These are phyloP conservation scores for Fistularia tabacaria DNA, from an alignment of 2,797 vertebrate species.

Conservation along the genomic window DNA sequence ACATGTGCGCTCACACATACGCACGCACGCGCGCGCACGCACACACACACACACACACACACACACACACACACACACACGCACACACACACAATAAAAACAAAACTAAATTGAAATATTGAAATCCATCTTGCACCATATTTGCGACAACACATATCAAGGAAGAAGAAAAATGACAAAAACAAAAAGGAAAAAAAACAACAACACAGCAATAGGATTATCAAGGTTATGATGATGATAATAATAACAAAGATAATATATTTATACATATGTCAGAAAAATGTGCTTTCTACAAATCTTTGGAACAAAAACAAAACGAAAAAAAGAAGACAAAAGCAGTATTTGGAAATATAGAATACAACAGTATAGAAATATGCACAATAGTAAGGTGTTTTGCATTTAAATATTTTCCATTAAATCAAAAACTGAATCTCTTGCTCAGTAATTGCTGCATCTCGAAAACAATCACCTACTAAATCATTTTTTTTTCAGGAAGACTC, in stretches of 20 bases:
- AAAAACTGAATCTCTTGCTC: conserved; percentile 54
- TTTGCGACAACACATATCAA: background rate
- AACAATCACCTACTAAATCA: conserved; percentile 47
- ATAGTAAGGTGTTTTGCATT: conserved; percentile 74
- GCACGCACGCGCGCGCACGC: too few relatives aligned
- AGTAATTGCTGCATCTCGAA: conserved; percentile 51
- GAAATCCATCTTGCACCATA: conserved; percentile 52
- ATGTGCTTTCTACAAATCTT: conserved; percentile 82
- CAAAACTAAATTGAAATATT: conserved; percentile 4
- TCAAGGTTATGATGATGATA: conserved; percentile 59
- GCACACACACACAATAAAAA: conserved; percentile 6
- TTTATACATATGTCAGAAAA: conserved; percentile 70
- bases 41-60: conserved; percentile 8
- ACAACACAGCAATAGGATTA: conserved; percentile 63
- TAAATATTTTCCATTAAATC: conserved; percentile 64
- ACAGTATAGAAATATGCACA: conserved; percentile 74
- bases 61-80: too few relatives aligned
- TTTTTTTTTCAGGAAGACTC: conserved; percentile 72
- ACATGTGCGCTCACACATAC: too few relatives aligned
- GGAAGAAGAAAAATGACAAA: conserved; percentile 40
- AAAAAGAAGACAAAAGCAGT: conserved; percentile 59
- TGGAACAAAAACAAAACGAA: conserved; percentile 75
- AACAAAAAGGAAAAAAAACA: conserved; percentile 58
- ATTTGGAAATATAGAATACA: conserved; percentile 71
- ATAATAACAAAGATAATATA: conserved; percentile 69